A percentile compares a stretch with the other conserved stretches of the same genome.
Conservation (phyloP, 2,113 vertebrate genomes). For the Ranitomeya imitator region DNA sequence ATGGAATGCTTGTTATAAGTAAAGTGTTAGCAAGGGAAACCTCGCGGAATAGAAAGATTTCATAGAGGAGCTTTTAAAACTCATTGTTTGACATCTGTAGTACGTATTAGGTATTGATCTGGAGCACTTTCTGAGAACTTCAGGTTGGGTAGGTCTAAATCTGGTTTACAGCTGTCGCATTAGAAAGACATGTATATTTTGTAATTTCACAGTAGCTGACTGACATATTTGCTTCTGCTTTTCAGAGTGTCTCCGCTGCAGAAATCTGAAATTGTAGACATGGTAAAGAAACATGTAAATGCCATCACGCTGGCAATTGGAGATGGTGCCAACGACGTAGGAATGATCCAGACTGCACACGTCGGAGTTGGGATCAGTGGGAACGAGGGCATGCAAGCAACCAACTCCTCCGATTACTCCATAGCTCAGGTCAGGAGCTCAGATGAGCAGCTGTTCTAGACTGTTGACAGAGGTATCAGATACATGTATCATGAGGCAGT, state of each 20-base stretch:
- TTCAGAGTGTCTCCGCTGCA: slow-evolving; percentile 95
- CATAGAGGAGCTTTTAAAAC: slow-evolving; percentile 57
- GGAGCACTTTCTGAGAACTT: slow-evolving; percentile 63
- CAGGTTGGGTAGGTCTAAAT: slow-evolving; percentile 66
- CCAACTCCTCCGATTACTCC: slow-evolving; percentile 96
- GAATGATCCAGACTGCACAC: slow-evolving; percentile 98
- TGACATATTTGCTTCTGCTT: slow-evolving; percentile 60
- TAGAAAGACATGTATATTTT: slow-evolving; percentile 54
- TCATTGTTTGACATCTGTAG: slow-evolving; percentile 63
- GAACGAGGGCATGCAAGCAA: slow-evolving; percentile 98
- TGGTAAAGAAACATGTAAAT: slow-evolving; percentile 97
- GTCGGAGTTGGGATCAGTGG: slow-evolving; percentile 98
- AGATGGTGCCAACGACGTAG: slow-evolving; percentile 95
- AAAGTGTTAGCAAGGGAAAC: slow-evolving; percentile 12
- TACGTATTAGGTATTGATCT: slow-evolving; percentile 62
- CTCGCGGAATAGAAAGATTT: slow-evolving; percentile 3
- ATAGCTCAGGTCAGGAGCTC: slow-evolving; percentile 88
- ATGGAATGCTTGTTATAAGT: slow-evolving; percentile 33
- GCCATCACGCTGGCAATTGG: slow-evolving; percentile 97
- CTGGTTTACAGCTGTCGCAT: slow-evolving; percentile 68
- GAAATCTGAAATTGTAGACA: slow-evolving; percentile 98
- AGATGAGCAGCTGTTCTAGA: background rate
- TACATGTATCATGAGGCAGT: background rate
- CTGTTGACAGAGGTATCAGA: background rate
- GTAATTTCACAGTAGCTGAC: slow-evolving; percentile 64